Conservation (phyloP, 2,888 invertebrate genomes). For the Oligia latruncula region DNA sequence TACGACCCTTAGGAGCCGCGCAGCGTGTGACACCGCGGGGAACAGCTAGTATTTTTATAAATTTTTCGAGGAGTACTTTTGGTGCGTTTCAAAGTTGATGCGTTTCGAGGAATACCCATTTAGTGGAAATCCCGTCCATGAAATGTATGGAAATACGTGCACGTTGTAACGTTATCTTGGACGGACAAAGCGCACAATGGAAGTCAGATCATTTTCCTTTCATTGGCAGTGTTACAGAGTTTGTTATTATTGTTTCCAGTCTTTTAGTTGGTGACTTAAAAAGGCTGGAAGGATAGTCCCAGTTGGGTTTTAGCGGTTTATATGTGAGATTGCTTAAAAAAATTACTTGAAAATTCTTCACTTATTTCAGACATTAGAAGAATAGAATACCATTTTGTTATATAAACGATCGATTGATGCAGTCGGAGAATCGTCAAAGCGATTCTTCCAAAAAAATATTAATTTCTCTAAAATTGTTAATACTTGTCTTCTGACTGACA, state of each 20-base stretch:
- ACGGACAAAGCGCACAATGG: too few relatives aligned
- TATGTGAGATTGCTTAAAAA: background rate
- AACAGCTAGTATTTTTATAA: too few relatives aligned
- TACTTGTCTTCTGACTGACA: background rate
- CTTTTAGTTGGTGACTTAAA: background rate
- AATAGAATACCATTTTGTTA: background rate
- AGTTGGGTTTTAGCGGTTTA: background rate
- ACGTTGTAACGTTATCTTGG: background rate
- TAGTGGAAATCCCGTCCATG: too few relatives aligned
- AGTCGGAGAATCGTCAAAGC: background rate
- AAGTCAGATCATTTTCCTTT: background rate
- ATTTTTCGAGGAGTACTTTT: too few relatives aligned
- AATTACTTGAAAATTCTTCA: background rate
- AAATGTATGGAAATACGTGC: background rate
- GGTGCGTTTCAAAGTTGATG: too few relatives aligned
- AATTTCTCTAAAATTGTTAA: background rate
- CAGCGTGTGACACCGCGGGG: too few relatives aligned
- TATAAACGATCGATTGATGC: background rate
- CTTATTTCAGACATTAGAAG: background rate
- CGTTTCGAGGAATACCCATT: too few relatives aligned
- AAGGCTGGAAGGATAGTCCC: background rate
- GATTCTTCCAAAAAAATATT: background rate
- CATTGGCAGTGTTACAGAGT: background rate
- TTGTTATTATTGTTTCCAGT: background rate
- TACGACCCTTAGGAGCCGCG: too few relatives aligned